These are phyloP conservation scores for Molossus molossus DNA, from an alignment of 2,797 vertebrate species.

Conservation along the genomic window DNA sequence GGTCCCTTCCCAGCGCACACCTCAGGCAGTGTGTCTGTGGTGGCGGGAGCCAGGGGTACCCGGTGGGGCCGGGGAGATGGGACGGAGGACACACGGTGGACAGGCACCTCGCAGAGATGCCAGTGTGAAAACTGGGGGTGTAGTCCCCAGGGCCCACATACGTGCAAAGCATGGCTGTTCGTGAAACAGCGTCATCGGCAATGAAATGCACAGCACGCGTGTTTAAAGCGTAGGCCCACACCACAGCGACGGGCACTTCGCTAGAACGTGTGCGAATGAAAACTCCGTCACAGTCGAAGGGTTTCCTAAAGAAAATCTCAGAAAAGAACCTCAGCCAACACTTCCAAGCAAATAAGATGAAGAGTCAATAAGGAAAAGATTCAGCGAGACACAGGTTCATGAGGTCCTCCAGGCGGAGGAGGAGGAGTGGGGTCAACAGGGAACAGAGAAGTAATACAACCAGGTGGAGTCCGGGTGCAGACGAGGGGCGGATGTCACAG, in stretches of 20 bases:
- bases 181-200: background rate
- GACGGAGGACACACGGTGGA: background rate
- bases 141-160: rapidly evolving
- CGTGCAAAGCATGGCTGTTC: background rate
- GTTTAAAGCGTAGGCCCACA: background rate
- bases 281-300: background rate
- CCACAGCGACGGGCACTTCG: background rate
- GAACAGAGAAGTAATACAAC: no score
- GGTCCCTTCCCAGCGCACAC: background rate
- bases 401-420: background rate
- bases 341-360: background rate
- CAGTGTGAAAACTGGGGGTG: rapidly evolving
- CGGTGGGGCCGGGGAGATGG: background rate
- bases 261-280: background rate
- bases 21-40: background rate
- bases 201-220: no score
- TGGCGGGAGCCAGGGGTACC: background rate
- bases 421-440: background rate
- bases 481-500: background rate
- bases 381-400: background rate
- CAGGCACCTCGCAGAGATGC: rapidly evolving
- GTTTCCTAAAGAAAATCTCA: background rate
- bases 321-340: background rate
- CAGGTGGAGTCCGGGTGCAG: rapidly evolving
- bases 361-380: background rate